Evolutionary conservation across 2,797 vertebrate species (phyloP).

Genomic region (Hyperoplus immaculatus): DNA sequence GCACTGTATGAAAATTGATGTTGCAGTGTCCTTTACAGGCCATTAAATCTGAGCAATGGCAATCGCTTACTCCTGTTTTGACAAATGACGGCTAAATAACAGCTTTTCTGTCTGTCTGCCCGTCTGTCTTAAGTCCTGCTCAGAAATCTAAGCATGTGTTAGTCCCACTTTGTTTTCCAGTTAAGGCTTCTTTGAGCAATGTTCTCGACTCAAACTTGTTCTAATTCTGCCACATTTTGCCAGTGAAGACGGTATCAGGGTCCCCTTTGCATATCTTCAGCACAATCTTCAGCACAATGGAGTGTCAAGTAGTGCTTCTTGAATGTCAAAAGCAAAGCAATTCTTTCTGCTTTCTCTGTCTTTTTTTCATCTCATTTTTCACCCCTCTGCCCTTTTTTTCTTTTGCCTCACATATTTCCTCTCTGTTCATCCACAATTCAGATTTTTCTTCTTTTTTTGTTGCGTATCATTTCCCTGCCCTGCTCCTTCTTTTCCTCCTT

Average conservation of each 20-base stretch:
- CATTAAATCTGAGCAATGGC: conserved; percentile 75
- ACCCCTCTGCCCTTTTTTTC: conserved; percentile 43
- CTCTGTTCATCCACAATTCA: conserved; percentile 42
- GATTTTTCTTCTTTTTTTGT: conserved; percentile 34
- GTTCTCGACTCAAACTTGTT: conserved; percentile 35
- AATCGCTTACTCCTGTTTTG: conserved; percentile 67
- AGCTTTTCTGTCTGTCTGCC: conserved; percentile 45
- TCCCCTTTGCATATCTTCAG: conserved; percentile 44
- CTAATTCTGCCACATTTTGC: conserved; percentile 38
- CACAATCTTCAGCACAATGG: conserved; percentile 46
- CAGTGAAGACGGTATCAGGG: conserved; percentile 12
- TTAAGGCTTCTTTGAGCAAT: conserved; percentile 19
- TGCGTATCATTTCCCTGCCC: conserved; percentile 17
- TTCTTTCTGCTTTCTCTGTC: conserved; percentile 27
- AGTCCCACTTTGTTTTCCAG: conserved; percentile 37
- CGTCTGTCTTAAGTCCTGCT: conserved; percentile 33
- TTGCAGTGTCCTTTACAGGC: conserved; percentile 78
- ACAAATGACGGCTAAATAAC: conserved; percentile 75
- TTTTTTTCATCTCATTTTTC: conserved; percentile 27
- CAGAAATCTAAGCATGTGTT: conserved; percentile 11
- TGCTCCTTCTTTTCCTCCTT: background rate
- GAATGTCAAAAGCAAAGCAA: conserved; percentile 53
- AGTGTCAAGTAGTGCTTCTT: conserved; percentile 57
- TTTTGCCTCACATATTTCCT: conserved; percentile 32
- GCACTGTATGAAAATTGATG: conserved; percentile 69